Conservation (phyloP, 2,797 vertebrate genomes). For the Carcharodon carcharias region DNA sequence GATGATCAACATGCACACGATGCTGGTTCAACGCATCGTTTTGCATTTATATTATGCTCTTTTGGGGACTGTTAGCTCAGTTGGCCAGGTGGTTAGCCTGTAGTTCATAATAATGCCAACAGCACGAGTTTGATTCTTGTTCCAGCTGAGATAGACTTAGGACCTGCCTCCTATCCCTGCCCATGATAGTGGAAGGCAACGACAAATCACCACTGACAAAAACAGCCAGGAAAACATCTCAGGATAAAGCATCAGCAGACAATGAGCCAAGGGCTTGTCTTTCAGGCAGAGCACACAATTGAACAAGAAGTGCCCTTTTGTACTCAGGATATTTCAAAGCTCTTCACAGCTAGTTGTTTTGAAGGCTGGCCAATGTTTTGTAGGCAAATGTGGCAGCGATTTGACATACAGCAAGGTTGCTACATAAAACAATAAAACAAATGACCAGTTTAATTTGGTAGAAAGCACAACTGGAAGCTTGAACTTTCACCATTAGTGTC, state of each 20-base stretch:
- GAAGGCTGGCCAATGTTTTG: neutral
- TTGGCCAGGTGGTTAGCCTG: neutral
- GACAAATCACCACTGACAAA: neutral
- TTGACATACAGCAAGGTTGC: neutral
- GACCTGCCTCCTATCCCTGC: neutral
- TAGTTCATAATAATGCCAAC: neutral
- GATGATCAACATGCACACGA: neutral
- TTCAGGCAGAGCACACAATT: neutral
- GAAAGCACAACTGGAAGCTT: neutral
- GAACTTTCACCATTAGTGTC: neutral
- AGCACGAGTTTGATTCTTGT: neutral
- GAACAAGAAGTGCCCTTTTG: neutral
- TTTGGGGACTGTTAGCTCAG: neutral
- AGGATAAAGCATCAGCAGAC: too few species aligned
- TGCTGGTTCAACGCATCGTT: neutral
- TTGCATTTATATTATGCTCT: neutral
- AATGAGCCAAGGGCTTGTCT: too few species aligned
- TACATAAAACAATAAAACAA: neutral
- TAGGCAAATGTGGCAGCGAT: neutral
- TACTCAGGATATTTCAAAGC: neutral
- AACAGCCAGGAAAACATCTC: neutral
- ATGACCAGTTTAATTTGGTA: neutral
- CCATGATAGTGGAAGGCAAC: neutral
- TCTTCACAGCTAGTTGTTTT: neutral
- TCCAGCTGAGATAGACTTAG: neutral